Evolutionary conservation across 1,140 invertebrate genomes (phyloP), one percentile per base, ranked within the genome.

Genomic region (Littorina saxatilis): DNA sequence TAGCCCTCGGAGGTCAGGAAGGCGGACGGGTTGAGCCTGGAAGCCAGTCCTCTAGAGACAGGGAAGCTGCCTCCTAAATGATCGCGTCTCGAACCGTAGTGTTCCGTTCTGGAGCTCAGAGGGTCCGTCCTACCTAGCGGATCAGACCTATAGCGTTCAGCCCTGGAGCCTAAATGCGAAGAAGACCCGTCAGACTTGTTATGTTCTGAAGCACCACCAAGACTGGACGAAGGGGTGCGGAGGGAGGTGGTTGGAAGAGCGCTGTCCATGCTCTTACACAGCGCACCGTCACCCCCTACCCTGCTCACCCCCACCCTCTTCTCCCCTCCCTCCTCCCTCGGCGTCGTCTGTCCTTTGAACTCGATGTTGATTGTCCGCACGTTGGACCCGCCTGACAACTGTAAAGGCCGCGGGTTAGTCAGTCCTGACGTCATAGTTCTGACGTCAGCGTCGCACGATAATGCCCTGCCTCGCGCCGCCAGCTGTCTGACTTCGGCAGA

Each of bases 301-400:
- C n/a, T n/a, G n/a, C n/a, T n/a, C n/a, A n/a, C 35, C 35, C 23
- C 66, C 35, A 39, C 7, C 9, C 35, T 39, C 61, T 32, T 37
- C 23, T 39, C 40, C 23, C 29, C 55, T 52, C 35, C 74, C 50
- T 29, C 74, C 58, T 32, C 27, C 4, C 0, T 58, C 5, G n/a
- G 37, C 32, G 70, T 39, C 43, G 70, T n/a, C n/a, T 47, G 40
- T 5, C 52, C 4, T 2, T 23, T 52, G 37, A 76, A 17, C 73
- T 73, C 40, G 23, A 73, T 39, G 70, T 43, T 73, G 37, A 73
- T 7, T 3, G 43, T 73, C 40, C 70, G 47, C 40, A 35, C 43
- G 47, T 37, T 40, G 32, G 43, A 15, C 40, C 39, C 72, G 15
- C 2, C 1, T 3, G 72, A 50, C 40, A 75, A 5, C n/a, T 23